phyloP scores from a whole-genome alignment of 2,113 vertebrate species.

The Nanorana parkeri region DNA sequence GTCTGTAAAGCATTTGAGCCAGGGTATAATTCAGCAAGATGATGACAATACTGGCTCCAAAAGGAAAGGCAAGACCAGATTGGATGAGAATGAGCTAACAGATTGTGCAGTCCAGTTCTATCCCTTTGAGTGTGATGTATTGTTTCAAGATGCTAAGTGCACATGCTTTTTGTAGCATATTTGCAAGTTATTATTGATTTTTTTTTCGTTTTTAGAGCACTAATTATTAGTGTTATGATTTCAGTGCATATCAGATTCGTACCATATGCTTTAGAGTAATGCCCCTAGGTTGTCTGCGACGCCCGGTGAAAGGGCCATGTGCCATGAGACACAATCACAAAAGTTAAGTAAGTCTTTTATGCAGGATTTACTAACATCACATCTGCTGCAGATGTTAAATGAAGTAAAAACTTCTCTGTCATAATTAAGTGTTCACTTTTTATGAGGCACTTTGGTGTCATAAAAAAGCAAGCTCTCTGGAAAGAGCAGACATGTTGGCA shows the following conservation, averaged over 20 bases:
- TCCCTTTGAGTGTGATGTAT: conserved; percentile 85
- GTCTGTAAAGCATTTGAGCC: conserved; percentile 82
- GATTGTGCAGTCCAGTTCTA: conserved; percentile 80
- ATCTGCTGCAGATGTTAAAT: conserved; percentile 76
- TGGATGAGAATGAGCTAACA: conserved; percentile 86
- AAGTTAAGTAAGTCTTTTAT: conserved; percentile 72
- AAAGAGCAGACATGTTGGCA: conserved; percentile 58
- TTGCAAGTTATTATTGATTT: conserved; percentile 80
- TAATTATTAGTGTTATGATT: conserved; percentile 84
- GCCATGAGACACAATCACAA: conserved; percentile 69
- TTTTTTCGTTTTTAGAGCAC: conserved; percentile 70
- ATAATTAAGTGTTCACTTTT: conserved; percentile 72
- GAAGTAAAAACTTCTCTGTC: conserved; percentile 72
- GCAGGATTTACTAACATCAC: conserved; percentile 72
- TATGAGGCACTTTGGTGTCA: conserved; percentile 66
- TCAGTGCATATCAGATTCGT: conserved; percentile 82
- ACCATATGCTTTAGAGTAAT: conserved; percentile 84
- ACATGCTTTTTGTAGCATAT: conserved; percentile 80
- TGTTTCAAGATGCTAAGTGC: conserved; percentile 84
- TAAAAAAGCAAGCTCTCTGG: conserved; percentile 64
- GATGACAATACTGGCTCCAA: conserved; percentile 84
- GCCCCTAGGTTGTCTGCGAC: conserved; percentile 77
- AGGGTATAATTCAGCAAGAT: conserved; percentile 82
- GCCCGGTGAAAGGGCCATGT: conserved; percentile 73
- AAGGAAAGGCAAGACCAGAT: conserved; percentile 84